Evolutionary conservation across 2,113 vertebrate genomes (phyloP).

Genomic region (Ciconia stormi): DNA sequence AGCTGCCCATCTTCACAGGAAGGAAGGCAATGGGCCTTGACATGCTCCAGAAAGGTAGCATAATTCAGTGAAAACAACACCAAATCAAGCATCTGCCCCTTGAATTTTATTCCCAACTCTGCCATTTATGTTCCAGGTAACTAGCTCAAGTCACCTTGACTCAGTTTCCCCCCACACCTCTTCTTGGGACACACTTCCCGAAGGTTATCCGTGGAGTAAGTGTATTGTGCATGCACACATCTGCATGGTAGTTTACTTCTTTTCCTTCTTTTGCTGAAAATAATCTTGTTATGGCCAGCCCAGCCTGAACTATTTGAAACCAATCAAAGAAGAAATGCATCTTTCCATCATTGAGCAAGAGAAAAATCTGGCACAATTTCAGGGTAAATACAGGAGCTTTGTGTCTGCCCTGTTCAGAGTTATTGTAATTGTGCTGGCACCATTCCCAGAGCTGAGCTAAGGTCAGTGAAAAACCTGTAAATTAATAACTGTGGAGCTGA

Average conservation of each 20-base stretch:
- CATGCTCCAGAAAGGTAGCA: background rate
- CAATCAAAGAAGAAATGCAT: background rate
- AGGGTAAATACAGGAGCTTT: slow-evolving; percentile 27
- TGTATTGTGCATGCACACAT: background rate
- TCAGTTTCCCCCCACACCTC: background rate
- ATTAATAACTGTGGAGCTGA: slow-evolving; percentile 33
- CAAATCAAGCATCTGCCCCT: background rate
- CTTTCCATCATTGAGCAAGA: background rate
- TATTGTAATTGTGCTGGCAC: slow-evolving; percentile 51
- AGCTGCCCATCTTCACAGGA: slow-evolving; percentile 47
- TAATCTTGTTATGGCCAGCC: background rate
- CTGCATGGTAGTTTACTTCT: background rate
- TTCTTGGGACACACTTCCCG: background rate
- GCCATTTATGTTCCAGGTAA: background rate
- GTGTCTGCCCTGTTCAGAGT: background rate
- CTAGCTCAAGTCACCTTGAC: background rate
- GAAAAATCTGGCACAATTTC: background rate
- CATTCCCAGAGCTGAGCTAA: slow-evolving; percentile 42
- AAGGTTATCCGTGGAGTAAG: background rate
- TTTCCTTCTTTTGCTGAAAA: background rate
- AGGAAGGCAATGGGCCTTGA: slow-evolving; percentile 18
- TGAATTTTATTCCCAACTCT: background rate
- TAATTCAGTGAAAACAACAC: background rate
- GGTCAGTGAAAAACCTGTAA: slow-evolving; percentile 29
- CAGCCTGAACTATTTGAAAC: background rate